These are phyloP conservation scores for Margaritifera margaritifera DNA, from an alignment of 2,888 invertebrate species.

Conservation along the genomic window DNA sequence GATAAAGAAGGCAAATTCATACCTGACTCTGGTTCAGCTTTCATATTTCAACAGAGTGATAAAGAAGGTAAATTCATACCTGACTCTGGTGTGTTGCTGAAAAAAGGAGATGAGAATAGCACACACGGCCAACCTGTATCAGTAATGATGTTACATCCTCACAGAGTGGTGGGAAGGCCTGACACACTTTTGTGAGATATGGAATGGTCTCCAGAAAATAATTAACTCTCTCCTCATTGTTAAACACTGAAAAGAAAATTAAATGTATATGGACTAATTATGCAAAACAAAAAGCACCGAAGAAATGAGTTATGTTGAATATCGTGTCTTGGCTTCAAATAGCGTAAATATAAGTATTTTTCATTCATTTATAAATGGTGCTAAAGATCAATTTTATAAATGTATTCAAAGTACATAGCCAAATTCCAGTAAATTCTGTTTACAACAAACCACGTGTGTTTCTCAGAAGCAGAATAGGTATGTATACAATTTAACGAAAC, in stretches of 20 bases:
- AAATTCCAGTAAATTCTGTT: no score
- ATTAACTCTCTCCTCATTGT: constrained; percentile 84
- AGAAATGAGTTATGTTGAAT: no score
- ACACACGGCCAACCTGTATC: constrained; percentile 83
- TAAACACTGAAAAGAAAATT: constrained; percentile 78
- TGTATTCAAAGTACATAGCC: background rate
- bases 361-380: no score
- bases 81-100: constrained; percentile 48
- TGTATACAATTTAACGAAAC: no score
- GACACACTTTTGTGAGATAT: constrained; percentile 88
- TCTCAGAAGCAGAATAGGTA: no score
- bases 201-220: constrained; percentile 89
- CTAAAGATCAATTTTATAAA: no score
- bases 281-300: no score
- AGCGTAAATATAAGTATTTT: constrained; percentile 9
- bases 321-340: constrained; percentile 19
- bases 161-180: constrained; percentile 92
- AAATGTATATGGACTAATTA: constrained; percentile 1
- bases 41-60: background rate
- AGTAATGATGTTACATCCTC: constrained; percentile 91
- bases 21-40: constrained; percentile 41
- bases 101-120: constrained; percentile 58
- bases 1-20: constrained; percentile 4
- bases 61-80: constrained; percentile 27
- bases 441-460: no score